A percentile compares a stretch with the other conserved stretches of the same genome.
These are phyloP conservation scores for Cyprinodon tularosa DNA, from an alignment of 2,113 vertebrate species.

Conservation along the genomic window DNA sequence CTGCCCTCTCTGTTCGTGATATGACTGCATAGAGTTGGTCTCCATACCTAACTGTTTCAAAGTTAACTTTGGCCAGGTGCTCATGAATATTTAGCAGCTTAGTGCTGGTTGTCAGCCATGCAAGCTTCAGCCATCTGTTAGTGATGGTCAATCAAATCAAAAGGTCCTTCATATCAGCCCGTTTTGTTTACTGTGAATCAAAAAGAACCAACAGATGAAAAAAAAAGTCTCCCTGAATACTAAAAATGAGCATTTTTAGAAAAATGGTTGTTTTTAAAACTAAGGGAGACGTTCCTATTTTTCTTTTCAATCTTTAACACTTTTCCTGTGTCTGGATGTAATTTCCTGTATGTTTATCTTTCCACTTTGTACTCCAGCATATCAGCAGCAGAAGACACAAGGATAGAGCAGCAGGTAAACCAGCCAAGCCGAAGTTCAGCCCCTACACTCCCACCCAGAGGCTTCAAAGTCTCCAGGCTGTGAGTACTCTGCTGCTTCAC, in stretches of 20 bases:
- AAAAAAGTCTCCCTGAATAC: conserved; percentile 12
- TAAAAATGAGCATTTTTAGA: conserved; percentile 23
- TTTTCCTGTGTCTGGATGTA: not conserved
- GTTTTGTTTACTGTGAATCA: conserved; percentile 48
- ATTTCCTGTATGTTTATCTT: conserved; percentile 12
- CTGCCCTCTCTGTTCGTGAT: conserved; percentile 31
- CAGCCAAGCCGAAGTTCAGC: conserved; percentile 94
- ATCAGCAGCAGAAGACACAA: conserved; percentile 97
- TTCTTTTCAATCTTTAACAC: not conserved
- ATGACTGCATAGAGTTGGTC: conserved; percentile 25
- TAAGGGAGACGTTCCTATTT: not conserved
- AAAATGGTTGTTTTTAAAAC: conserved; percentile 4
- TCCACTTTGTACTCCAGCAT: conserved; percentile 80
- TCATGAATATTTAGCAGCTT: conserved; percentile 70
- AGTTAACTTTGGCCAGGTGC: conserved; percentile 72
- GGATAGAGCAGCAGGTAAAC: conserved; percentile 94
- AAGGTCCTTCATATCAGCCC: conserved; percentile 37
- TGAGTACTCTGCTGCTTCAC: conserved; percentile 72
- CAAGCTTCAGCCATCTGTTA: conserved; percentile 62
- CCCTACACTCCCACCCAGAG: conserved; percentile 88
- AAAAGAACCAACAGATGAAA: conserved; percentile 23
- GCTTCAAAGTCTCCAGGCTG: conserved; percentile 84
- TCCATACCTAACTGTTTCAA: conserved; percentile 40
- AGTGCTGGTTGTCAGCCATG: conserved; percentile 21
- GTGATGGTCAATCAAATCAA: conserved; percentile 53